phyloP scores from a whole-genome alignment of 2,888 invertebrate species.

The Drosophila meridiana region DNA sequence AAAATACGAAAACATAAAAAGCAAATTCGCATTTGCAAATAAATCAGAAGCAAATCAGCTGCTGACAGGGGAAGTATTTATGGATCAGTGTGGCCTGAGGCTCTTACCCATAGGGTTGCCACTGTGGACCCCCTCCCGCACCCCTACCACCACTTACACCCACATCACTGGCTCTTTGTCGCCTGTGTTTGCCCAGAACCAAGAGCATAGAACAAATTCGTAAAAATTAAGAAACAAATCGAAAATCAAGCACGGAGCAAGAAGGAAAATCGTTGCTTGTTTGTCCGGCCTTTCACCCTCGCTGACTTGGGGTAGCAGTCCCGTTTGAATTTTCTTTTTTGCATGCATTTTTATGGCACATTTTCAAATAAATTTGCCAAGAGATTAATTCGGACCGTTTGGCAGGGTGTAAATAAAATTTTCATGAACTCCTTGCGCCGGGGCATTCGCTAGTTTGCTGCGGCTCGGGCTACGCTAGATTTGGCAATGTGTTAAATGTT shows the following conservation, averaged over 20 bases:
- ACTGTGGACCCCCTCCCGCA: constrained; percentile 12
- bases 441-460: constrained; percentile 36
- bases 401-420: constrained; percentile 80
- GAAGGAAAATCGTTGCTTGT: constrained; percentile 57
- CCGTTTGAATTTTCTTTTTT: constrained; percentile 46
- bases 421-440: constrained; percentile 73
- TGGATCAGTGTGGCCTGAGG: constrained; percentile 60
- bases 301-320: constrained; percentile 27
- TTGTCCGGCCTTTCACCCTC: constrained; percentile 57
- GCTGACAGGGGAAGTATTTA: constrained; percentile 82
- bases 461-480: constrained; percentile 70
- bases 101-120: constrained; percentile 32
- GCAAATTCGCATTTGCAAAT: constrained; percentile 81
- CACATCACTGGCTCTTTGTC: constrained; percentile 5
- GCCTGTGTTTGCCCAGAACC: constrained; percentile 54
- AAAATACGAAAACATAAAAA: constrained; percentile 79
- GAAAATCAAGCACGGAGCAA: constrained; percentile 73
- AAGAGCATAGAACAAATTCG: constrained; percentile 76
- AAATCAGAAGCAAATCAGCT: constrained; percentile 81
- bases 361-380: constrained; percentile 80
- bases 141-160: neutral
- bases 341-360: constrained; percentile 81
- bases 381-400: constrained; percentile 80
- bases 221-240: constrained; percentile 80
- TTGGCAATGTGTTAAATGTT: constrained; percentile 80